Evolutionary conservation across 92 coral and sea anemone genomes (phyloP).

Genomic region (Parazoanthus swiftii): DNA sequence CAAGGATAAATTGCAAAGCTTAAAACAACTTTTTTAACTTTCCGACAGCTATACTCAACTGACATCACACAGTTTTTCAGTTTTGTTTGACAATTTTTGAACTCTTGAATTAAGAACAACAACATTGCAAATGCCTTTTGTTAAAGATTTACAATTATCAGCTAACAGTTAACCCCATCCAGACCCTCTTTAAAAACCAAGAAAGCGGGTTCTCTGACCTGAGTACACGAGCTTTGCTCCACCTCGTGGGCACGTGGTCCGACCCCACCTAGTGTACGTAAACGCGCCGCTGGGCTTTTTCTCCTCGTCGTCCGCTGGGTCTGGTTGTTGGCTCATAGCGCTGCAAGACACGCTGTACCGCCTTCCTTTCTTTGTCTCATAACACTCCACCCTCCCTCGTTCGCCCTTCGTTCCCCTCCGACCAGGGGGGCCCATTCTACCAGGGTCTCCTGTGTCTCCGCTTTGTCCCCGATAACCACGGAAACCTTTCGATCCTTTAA

Average conservation of each 20-base stretch:
- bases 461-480: constrained; percentile 36
- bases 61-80: no score
- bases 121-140: no score
- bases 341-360: constrained; percentile 32
- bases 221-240: constrained; percentile 37
- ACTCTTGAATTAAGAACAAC: no score
- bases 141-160: no score
- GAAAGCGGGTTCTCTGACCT: constrained; percentile 17
- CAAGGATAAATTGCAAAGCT: no score
- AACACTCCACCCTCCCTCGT: constrained; percentile 22
- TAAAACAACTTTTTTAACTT: no score
- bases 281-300: constrained; percentile 12
- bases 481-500: constrained; percentile 22
- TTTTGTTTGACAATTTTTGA: no score
- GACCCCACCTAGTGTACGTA: constrained; percentile 33
- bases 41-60: no score
- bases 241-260: constrained; percentile 35
- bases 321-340: constrained; percentile 22
- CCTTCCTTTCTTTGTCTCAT: constrained; percentile 23
- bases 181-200: background rate
- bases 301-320: constrained; percentile 30
- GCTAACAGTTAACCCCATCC: no score
- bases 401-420: background rate
- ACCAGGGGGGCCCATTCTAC: constrained; percentile 23
- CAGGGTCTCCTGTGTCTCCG: constrained; percentile 24